Percentiles rank a stretch among this genome's conserved stretches.
phyloP scores from a whole-genome alignment of 2,113 vertebrate genomes.

The Cottus gobio region DNA sequence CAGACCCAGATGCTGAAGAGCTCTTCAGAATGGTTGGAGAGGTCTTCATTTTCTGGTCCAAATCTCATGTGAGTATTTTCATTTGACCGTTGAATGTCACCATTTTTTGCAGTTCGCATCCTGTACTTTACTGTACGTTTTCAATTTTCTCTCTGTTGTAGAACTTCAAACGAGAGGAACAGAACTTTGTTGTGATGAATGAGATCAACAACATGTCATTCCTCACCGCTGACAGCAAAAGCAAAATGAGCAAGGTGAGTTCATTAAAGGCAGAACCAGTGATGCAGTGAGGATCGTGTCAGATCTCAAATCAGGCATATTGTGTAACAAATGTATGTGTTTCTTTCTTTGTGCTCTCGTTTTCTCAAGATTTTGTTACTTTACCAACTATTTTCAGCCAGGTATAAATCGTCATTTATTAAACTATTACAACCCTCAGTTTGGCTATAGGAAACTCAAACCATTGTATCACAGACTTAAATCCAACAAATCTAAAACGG shows the following conservation, averaged over 20 bases:
- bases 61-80: conserved; percentile 89
- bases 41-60: conserved; percentile 98
- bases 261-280: not conserved
- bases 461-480: conserved; percentile 13
- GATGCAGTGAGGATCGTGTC: not conserved
- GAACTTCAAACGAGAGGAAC: conserved; percentile 97
- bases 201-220: conserved; percentile 99
- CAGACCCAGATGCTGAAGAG: conserved; percentile 90
- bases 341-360: not conserved
- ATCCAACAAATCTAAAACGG: conserved; percentile 8
- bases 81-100: not conserved
- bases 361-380: not conserved
- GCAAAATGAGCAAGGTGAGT: conserved; percentile 97
- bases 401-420: not conserved
- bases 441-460: conserved; percentile 3
- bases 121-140: not conserved
- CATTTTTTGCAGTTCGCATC: not conserved
- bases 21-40: conserved; percentile 96
- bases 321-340: not conserved
- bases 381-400: conserved; percentile 12
- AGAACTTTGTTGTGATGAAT: conserved; percentile 97
- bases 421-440: not conserved
- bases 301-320: conserved; percentile 10
- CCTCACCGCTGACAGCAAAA: conserved; percentile 95
- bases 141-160: conserved; percentile 50